Evolutionary conservation across 2,113 vertebrate species (phyloP), one percentile per base, ranked within the genome.

Genomic region (Nesoenas mayeri): DNA sequence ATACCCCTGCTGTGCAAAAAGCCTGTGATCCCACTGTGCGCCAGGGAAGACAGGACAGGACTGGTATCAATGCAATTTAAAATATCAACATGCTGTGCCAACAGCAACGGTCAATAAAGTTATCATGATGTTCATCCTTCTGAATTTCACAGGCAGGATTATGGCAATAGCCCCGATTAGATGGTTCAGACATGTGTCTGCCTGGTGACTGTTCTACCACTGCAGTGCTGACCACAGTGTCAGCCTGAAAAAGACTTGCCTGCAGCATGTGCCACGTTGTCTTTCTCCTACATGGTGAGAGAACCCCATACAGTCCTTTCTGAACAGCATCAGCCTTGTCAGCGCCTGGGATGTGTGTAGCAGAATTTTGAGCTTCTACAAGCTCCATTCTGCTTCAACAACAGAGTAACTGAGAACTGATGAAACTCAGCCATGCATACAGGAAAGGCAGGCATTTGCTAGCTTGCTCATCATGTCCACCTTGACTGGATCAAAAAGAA

Each of bases 211-310:
- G 54, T 58, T 72, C 44, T 34, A 3, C 21, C 19, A 4, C 62
- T 50, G 34, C 34, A 66, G 32, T 38, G 42, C 22, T 61, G 44
- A 42, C 34, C n/a, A 16, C 1, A 0, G 11, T 40, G 61, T 32
- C 34, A 34, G 44, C 34, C 34, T 14, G 9, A 77, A 50, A 29
- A 42, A 85, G 53, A 42, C 48, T 88, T 64, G 28, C 44, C 11
- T 5, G 13, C 32, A 38, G 48, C 1, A 6, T 0, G 0, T 48
- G 31, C 21, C 22, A 20, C 15, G 1, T 29, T 75, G 2, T 58
- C 11, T 70, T n/a, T 66, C 16, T 89, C 18, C 53, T 0, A 0
- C 26, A 11, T 3, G 26, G n/a, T 29, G 11, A 0, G 6, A 85
- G 62, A 82, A 61, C 10, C 47, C 13, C 38, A 42, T 18, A 9